phyloP scores from a whole-genome alignment of 1,140 invertebrate genomes.

The Calephelis virginiensis region DNA sequence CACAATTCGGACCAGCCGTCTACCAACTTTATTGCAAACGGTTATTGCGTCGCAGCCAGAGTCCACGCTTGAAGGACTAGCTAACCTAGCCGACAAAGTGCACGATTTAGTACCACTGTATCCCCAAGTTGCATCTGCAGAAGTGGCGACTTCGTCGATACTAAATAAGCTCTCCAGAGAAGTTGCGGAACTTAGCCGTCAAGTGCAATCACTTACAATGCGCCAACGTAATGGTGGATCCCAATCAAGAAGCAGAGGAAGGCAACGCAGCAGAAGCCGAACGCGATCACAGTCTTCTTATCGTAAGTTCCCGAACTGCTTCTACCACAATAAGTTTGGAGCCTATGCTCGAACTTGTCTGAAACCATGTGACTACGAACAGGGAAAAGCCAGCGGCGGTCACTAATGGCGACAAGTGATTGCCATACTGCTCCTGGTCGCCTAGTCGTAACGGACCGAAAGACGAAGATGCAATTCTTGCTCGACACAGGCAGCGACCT shows the following conservation, averaged over 20 bases:
- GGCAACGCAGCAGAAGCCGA: not conserved
- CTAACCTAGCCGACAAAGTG: not conserved
- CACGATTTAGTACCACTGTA: not conserved
- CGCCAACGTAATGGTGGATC: not conserved
- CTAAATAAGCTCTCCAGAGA: not conserved
- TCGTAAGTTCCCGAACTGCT: not conserved
- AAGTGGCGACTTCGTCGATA: not conserved
- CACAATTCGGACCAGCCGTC: not conserved
- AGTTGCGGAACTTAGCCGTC: slow-evolving; percentile 1
- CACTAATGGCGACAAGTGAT: too few species aligned
- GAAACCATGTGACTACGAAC: not conserved
- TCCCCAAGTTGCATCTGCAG: not conserved
- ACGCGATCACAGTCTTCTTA: not conserved
- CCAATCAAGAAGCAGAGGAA: too few species aligned
- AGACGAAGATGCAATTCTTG: not conserved
- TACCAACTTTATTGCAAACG: not conserved
- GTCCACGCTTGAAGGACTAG: not conserved
- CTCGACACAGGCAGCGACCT: not conserved
- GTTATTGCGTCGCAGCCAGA: not conserved
- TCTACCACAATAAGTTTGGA: not conserved
- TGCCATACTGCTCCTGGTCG: too few species aligned
- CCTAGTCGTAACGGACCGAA: slow-evolving; percentile 11
- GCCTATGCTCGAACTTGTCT: not conserved
- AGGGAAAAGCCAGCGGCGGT: slow-evolving; percentile 16
- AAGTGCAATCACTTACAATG: not conserved